Percentiles rank a stretch among this genome's conserved stretches.
Conservation (phyloP, 35 echinoderm and acorn worm species). For the Acanthaster planci region DNA sequence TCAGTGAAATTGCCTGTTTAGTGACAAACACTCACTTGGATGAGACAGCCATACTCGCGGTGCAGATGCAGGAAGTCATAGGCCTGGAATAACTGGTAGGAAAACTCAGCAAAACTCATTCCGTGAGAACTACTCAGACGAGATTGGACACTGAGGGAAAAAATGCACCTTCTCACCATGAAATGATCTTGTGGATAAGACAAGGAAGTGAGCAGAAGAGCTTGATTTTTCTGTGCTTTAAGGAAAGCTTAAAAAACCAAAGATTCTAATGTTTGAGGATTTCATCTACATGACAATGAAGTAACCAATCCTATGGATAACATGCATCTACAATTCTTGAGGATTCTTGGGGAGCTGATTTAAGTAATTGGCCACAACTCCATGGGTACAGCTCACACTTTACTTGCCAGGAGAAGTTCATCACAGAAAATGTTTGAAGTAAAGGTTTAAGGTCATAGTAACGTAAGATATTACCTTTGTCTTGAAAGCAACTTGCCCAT, state of each 20-base stretch:
- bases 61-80: conserved; percentile 91
- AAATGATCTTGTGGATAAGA: no score
- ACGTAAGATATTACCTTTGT: conserved; percentile 63
- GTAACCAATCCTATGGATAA: no score
- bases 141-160: conserved; percentile 60
- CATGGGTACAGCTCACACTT: no score
- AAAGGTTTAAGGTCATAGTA: no score
- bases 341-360: no score
- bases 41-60: conserved; percentile 58
- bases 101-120: conserved; percentile 88
- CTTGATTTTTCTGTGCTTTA: not conserved
- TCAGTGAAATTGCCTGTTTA: not conserved
- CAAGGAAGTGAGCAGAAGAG: not conserved
- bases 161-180: not conserved
- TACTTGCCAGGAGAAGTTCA: no score
- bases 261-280: not conserved
- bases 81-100: conserved; percentile 87
- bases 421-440: no score
- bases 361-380: no score
- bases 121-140: conserved; percentile 75
- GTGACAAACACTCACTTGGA: conserved; percentile 61
- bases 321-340: no score
- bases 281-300: no score
- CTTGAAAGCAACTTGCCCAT: conserved; percentile 83
- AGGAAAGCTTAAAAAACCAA: not conserved